These are phyloP conservation scores for Neuroscelio doddi DNA, from an alignment of 2,888 invertebrate genomes.

Conservation along the genomic window DNA sequence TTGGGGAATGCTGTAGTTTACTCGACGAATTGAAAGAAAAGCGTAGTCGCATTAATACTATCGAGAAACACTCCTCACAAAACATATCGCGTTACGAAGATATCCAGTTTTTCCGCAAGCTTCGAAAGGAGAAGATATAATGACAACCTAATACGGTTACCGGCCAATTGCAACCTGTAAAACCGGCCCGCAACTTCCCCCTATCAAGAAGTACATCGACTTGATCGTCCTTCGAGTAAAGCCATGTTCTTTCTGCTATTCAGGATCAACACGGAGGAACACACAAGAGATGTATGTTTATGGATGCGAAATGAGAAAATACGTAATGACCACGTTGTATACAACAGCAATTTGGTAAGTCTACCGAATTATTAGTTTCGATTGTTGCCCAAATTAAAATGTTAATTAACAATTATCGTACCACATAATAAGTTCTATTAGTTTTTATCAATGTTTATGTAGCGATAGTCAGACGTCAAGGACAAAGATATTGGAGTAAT, in stretches of 20 bases:
- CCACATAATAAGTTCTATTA: too few species aligned
- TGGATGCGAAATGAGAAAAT: too few species aligned
- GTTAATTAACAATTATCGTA: too few species aligned
- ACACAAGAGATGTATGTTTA: conserved; percentile 8
- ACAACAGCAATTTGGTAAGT: too few species aligned
- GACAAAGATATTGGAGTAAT: too few species aligned
- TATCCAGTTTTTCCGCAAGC: conserved; percentile 20
- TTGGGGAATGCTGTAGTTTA: conserved; percentile 3
- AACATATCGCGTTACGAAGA: conserved; percentile 25
- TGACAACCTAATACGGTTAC: conserved; percentile 53
- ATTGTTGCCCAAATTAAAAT: too few species aligned
- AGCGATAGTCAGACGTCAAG: too few species aligned
- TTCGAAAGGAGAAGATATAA: conserved; percentile 42
- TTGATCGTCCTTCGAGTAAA: conserved; percentile 58
- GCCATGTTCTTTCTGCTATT: conserved; percentile 51
- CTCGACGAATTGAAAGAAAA: conserved; percentile 3
- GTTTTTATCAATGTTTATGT: too few species aligned
- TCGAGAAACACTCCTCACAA: conserved; percentile 38
- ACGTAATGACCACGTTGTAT: too few species aligned
- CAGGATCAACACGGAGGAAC: conserved; percentile 25
- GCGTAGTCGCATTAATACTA: conserved; percentile 21
- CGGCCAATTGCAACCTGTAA: conserved; percentile 60
- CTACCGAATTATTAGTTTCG: too few species aligned
- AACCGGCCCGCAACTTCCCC: conserved; percentile 56
- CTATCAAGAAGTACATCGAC: conserved; percentile 55